These are phyloP conservation scores for Oryctes rhinoceros DNA, from an alignment of 1,140 invertebrate genomes.

Conservation along the genomic window DNA sequence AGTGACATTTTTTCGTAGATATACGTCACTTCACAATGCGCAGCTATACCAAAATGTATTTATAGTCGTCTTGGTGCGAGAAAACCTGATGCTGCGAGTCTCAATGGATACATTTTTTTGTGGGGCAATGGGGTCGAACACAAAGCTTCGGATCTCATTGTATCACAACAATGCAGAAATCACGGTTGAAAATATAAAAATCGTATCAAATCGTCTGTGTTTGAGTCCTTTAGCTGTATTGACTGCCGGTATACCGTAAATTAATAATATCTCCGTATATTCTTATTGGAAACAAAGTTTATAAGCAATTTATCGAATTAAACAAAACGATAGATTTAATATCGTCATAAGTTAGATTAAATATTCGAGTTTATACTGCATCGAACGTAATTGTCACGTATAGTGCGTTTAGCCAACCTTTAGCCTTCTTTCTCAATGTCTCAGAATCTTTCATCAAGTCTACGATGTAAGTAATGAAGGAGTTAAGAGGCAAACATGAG, in stretches of 20 bases:
- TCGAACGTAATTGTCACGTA: too few species aligned
- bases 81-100: slow-evolving; percentile 8
- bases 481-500: too few species aligned
- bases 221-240: neutral
- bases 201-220: slow-evolving; percentile 22
- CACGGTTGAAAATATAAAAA: slow-evolving; percentile 27
- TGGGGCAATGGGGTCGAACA: neutral
- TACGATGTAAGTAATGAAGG: too few species aligned
- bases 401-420: too few species aligned
- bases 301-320: too few species aligned
- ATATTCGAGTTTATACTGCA: too few species aligned
- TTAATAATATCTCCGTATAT: neutral
- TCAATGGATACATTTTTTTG: neutral
- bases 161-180: slow-evolving; percentile 19
- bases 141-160: slow-evolving; percentile 17
- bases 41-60: slow-evolving; percentile 15
- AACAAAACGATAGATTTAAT: too few species aligned
- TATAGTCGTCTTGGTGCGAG: neutral
- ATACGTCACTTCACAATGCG: neutral
- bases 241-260: neutral
- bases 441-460: too few species aligned
- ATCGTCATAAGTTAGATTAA: too few species aligned
- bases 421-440: too few species aligned
- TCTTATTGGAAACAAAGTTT: too few species aligned
- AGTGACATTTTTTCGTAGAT: slow-evolving; percentile 25